Evolutionary conservation across 2,888 invertebrate genomes (phyloP).

Genomic region (Ligdia adustata): DNA sequence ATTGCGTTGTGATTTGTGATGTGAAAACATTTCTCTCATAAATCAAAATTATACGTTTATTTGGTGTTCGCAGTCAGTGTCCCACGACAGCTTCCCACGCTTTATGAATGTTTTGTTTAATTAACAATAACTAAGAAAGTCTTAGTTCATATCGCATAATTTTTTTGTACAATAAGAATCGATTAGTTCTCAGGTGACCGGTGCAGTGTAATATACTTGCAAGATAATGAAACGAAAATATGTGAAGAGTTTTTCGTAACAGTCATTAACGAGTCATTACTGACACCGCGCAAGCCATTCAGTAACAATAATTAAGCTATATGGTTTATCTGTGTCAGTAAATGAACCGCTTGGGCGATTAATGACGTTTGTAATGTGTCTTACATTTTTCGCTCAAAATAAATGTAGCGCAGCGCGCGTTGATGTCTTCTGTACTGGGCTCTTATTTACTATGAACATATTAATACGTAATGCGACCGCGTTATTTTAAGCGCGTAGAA

Average conservation of each 20-base stretch:
- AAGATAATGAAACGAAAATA: slow-evolving; percentile 6
- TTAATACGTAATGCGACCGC: too few species aligned
- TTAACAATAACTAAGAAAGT: slow-evolving; percentile 9
- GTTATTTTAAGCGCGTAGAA: too few species aligned
- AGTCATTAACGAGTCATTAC: background rate
- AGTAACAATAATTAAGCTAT: background rate
- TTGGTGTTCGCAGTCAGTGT: slow-evolving; percentile 3
- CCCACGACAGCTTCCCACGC: slow-evolving; percentile 7
- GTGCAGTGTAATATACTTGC: background rate
- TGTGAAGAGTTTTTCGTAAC: slow-evolving; percentile 2
- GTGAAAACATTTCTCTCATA: too few species aligned
- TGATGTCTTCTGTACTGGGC: slow-evolving; percentile 34
- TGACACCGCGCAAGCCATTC: background rate
- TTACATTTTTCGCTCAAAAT: background rate
- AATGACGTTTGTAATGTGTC: too few species aligned
- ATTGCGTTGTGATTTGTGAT: too few species aligned
- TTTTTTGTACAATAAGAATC: background rate
- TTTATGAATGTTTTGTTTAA: slow-evolving; percentile 16
- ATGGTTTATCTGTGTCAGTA: background rate
- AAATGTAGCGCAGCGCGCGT: slow-evolving; percentile 26
- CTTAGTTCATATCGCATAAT: slow-evolving; percentile 1
- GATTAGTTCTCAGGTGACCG: background rate
- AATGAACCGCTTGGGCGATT: background rate
- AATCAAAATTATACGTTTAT: too few species aligned
- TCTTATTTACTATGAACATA: too few species aligned